Conservation (phyloP, 1,140 invertebrate genomes). For the Charaxes varanes region DNA sequence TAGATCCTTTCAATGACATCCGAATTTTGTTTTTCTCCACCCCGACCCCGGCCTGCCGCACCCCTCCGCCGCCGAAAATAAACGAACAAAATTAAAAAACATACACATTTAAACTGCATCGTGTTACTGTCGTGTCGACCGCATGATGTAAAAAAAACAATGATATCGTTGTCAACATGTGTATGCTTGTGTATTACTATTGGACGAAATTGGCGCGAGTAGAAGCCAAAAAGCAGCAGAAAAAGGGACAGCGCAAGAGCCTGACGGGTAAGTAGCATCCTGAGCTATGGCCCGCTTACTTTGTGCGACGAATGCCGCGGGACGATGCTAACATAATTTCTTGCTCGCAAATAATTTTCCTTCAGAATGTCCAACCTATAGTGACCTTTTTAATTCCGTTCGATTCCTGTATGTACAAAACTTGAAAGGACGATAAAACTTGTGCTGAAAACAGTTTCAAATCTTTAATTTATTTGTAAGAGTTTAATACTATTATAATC, state of each 20-base stretch:
- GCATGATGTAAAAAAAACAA: constrained; percentile 59
- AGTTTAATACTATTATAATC: no score
- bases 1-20: constrained; percentile 69
- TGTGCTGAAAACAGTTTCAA: no score
- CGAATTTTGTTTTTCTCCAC: constrained; percentile 66
- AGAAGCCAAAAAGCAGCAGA: constrained; percentile 95
- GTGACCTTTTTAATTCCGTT: no score
- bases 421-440: no score
- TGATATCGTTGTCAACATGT: constrained; percentile 56
- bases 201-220: constrained; percentile 51
- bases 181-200: constrained; percentile 53
- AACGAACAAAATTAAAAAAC: constrained; percentile 33
- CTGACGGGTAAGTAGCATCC: constrained; percentile 83
- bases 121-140: constrained; percentile 62
- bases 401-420: no score
- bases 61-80: constrained; percentile 58
- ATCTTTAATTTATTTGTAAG: no score
- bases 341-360: no score
- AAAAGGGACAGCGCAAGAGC: constrained; percentile 83
- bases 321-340: no score
- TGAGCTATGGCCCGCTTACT: constrained; percentile 55
- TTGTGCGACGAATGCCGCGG: constrained; percentile 32
- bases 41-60: constrained; percentile 58
- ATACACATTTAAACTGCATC: constrained; percentile 63
- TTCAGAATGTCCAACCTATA: no score